Evolutionary conservation across 2,888 invertebrate genomes (phyloP).

Genomic region (Allophyes oxyacanthae): DNA sequence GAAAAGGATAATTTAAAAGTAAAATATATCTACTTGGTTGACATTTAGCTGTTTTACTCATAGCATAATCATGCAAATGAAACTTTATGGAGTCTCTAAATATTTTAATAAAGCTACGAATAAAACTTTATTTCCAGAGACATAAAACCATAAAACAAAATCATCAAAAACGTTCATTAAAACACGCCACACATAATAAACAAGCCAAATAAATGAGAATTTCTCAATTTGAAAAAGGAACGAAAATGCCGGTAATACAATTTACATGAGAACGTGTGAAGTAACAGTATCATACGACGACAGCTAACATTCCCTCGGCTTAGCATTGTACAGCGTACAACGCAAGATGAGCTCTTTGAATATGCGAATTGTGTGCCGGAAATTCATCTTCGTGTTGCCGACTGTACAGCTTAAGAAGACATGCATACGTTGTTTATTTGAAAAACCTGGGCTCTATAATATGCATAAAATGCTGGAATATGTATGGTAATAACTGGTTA

Average conservation of each 20-base stretch:
- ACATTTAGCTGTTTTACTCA: no score
- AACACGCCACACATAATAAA: constrained; percentile 26
- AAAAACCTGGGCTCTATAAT: constrained; percentile 2
- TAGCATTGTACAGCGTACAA: constrained; percentile 40
- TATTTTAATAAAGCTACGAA: no score
- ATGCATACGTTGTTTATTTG: constrained; percentile 13
- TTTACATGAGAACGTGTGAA: constrained; percentile 39
- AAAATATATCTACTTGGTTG: no score
- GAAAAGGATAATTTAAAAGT: no score
- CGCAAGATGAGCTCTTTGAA: constrained; percentile 43
- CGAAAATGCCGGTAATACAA: constrained; percentile 43
- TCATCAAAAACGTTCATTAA: constrained; percentile 19
- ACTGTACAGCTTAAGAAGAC: constrained; percentile 22
- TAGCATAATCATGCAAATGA: no score
- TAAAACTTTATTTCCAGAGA: no score
- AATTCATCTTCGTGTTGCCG: constrained; percentile 39
- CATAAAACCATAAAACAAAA: no score
- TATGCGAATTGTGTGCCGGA: constrained; percentile 41
- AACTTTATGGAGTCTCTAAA: no score
- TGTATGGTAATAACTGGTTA: neutral
- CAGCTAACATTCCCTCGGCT: constrained; percentile 34
- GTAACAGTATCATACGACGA: constrained; percentile 45
- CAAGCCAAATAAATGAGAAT: constrained; percentile 25
- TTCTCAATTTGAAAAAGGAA: constrained; percentile 40
- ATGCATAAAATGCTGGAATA: neutral